phyloP scores from a whole-genome alignment of 2,113 vertebrate genomes.

The Oreocharis arfaki region DNA sequence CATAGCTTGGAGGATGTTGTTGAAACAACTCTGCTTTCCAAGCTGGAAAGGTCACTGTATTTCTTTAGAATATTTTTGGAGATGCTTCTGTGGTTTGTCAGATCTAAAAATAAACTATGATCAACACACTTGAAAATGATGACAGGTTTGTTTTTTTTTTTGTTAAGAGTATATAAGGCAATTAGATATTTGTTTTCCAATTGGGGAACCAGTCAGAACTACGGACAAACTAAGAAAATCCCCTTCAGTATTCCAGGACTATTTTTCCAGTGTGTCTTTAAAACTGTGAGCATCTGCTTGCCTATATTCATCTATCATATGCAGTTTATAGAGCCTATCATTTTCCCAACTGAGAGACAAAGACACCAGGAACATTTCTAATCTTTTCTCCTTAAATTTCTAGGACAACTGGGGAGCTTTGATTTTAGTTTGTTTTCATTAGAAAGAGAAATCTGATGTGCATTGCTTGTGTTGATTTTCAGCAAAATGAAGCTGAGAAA shows the following conservation, averaged over 20 bases:
- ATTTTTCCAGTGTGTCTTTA: not conserved
- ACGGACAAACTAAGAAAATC: not conserved
- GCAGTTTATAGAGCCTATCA: not conserved
- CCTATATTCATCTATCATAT: not conserved
- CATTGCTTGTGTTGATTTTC: not conserved
- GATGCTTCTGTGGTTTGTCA: slow-evolving; percentile 43
- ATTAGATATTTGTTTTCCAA: not conserved
- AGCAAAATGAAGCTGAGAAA: not conserved
- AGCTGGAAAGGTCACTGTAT: not conserved
- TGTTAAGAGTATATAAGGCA: not conserved
- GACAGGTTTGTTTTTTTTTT: not conserved
- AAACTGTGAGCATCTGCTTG: not conserved
- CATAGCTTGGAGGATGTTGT: not conserved
- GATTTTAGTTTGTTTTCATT: not conserved
- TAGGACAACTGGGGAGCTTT: not conserved
- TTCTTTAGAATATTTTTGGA: slow-evolving; percentile 47
- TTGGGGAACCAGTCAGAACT: not conserved
- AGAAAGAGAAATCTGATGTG: not conserved
- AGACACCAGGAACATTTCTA: not conserved
- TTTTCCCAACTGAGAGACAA: not conserved
- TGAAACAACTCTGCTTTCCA: slow-evolving; percentile 3
- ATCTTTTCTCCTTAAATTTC: not conserved
- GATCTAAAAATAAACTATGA: slow-evolving; percentile 47
- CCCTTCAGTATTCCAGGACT: not conserved
- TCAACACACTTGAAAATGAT: slow-evolving; percentile 13